Evolutionary conservation across 2,797 vertebrate species (phyloP), one percentile per base, ranked within the genome.

Genomic region (Eidolon dupreanum): DNA sequence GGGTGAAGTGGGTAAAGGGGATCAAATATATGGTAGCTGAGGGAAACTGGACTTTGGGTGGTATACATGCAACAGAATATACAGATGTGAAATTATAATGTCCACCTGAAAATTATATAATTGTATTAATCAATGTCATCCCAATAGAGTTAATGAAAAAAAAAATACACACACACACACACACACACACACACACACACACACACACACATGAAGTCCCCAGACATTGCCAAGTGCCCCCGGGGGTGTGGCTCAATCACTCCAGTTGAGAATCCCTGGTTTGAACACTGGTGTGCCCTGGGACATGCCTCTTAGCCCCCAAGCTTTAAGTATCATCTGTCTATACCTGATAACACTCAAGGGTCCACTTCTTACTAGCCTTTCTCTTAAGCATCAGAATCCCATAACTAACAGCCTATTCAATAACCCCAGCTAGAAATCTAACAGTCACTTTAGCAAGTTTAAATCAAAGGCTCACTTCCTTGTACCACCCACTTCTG

Each of bases 171-270:
- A 49, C 3, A 43, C 2, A 43, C 2, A 43, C 10, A 43, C 10
- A 43, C 2, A 43, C 41, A 41, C 41, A 41, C 7, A 41, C 41
- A 41, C 2, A 46, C 10, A 11, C 10, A 46, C 10, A 46, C 43
- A 46, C 43, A 46, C 43, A 46, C 43, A 49, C 13, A 15, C 46
- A 4, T 15, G 46, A 15, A 0, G 0, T 53, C 41, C 36, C 59
- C 13, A 17, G 57, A 28, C 0, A 2, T 11, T 36, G 17, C 16
- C n/a, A 53, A 6, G 8, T 6, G 24, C 10, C 19, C 16, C 2
- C 5, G 2, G 31, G 4, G 75, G 36, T 8, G 17, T 16, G 43
- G 59, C 11, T 49, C 36, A 66, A 28, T 0, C 0, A 13, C 61
- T 33, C 20, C 46, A 41, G 8, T 7, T 3, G 20, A 46, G 26